Evolutionary conservation across 2,113 vertebrate genomes (phyloP).

Genomic region (Datnioides undecimradiatus): DNA sequence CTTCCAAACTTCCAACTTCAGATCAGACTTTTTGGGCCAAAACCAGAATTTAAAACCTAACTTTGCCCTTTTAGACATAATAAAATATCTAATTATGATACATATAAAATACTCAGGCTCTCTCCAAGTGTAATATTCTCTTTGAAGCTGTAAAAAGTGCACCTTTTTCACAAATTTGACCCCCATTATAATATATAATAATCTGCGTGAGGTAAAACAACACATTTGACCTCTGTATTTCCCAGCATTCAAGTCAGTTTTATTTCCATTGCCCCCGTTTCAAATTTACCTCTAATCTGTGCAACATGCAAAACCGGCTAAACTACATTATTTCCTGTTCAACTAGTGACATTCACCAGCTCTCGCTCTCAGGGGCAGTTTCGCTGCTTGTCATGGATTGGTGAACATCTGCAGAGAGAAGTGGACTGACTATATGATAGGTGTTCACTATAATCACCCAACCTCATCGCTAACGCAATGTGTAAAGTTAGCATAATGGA

Average conservation of each 20-base stretch:
- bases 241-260: neutral
- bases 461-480: conserved; percentile 20
- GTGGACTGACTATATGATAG: neutral
- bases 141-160: neutral
- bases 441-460: conserved; percentile 50
- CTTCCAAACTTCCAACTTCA: neutral
- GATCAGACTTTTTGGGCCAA: neutral
- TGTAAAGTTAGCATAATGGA: conserved; percentile 39
- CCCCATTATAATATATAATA: neutral
- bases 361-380: conserved; percentile 14
- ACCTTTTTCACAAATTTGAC: neutral
- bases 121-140: neutral
- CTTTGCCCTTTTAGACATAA: neutral
- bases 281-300: neutral
- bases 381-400: conserved; percentile 23
- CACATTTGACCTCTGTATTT: neutral
- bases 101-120: neutral
- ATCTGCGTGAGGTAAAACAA: neutral
- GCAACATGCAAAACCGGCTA: neutral
- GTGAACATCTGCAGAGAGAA: conserved; percentile 42
- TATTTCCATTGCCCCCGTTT: too few species aligned
- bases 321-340: neutral
- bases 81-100: neutral
- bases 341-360: neutral
- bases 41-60: conserved; percentile 24